Conservation (phyloP, 2,113 vertebrate species). For the Calidris pygmaea region DNA sequence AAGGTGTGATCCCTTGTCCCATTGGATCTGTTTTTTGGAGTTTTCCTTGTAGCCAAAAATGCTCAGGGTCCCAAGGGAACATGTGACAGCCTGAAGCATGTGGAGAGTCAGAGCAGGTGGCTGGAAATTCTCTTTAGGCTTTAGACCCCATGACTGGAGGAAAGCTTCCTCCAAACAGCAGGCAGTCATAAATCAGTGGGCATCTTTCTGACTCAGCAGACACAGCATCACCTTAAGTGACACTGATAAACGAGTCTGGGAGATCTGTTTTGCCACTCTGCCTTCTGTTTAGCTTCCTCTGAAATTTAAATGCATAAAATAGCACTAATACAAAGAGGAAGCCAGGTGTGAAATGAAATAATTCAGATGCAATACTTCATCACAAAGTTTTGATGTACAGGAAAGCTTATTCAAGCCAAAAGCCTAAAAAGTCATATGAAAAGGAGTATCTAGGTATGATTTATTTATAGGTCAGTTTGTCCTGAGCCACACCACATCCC, state of each 20-base stretch:
- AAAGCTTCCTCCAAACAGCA: background rate
- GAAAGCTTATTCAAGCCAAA: background rate
- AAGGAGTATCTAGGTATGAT: background rate
- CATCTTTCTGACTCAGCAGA: slow-evolving; percentile 24
- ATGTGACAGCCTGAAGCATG: background rate
- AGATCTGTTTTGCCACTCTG: background rate
- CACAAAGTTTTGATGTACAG: background rate
- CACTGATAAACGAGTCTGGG: background rate
- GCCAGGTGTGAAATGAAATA: slow-evolving; percentile 29
- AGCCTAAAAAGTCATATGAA: background rate
- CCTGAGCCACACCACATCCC: background rate
- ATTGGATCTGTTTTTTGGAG: background rate
- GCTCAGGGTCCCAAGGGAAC: background rate
- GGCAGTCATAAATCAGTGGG: background rate
- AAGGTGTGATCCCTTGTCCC: background rate
- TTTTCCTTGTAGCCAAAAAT: background rate
- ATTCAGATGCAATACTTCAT: background rate
- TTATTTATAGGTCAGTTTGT: background rate
- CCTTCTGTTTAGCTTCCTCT: background rate
- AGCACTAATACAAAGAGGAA: background rate
- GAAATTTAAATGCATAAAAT: background rate
- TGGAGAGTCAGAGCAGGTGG: background rate
- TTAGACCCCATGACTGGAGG: background rate
- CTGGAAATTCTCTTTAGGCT: background rate
- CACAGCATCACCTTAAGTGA: background rate